phyloP scores from a whole-genome alignment of 2,888 invertebrate genomes.

The Rhimphoctona megacephalus region DNA sequence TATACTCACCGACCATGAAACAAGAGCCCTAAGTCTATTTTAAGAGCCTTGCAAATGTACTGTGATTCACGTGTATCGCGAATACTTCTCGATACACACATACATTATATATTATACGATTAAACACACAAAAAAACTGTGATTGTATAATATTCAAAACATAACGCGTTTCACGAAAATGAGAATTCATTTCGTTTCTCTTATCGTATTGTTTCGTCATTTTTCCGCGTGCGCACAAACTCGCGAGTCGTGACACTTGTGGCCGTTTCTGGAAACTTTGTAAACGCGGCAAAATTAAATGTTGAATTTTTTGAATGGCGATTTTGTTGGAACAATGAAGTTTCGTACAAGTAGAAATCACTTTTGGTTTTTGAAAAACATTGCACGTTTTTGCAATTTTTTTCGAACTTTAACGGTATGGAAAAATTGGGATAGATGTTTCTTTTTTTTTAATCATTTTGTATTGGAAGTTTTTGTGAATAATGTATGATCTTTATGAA shows the following conservation, averaged over 20 bases:
- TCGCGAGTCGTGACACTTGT: neutral
- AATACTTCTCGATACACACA: conserved; percentile 70
- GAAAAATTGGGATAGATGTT: too few relatives aligned
- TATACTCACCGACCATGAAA: conserved; percentile 73
- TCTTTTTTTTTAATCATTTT: too few relatives aligned
- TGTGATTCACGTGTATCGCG: conserved; percentile 78
- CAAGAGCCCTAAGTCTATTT: conserved; percentile 70
- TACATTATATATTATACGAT: conserved; percentile 70
- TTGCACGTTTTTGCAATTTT: neutral
- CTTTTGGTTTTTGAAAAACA: neutral
- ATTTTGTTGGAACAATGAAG: neutral
- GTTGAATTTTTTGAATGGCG: neutral
- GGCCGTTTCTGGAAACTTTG: neutral
- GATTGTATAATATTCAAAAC: conserved; percentile 68
- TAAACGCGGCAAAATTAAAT: neutral
- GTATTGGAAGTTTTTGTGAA: too few relatives aligned
- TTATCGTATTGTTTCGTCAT: conserved; percentile 28
- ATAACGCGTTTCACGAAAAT: neutral
- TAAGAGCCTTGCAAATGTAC: conserved; percentile 77
- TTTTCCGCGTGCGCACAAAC: neutral
- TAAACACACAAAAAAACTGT: conserved; percentile 68
- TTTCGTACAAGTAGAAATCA: neutral
- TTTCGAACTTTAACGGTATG: too few relatives aligned
- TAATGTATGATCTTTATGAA: too few relatives aligned
- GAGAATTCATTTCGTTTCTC: conserved; percentile 44